A percentile compares a stretch with the other conserved stretches of the same genome.
Evolutionary conservation across 2,113 vertebrate species (phyloP).

Genomic region (Trochalopteron elliotii): DNA sequence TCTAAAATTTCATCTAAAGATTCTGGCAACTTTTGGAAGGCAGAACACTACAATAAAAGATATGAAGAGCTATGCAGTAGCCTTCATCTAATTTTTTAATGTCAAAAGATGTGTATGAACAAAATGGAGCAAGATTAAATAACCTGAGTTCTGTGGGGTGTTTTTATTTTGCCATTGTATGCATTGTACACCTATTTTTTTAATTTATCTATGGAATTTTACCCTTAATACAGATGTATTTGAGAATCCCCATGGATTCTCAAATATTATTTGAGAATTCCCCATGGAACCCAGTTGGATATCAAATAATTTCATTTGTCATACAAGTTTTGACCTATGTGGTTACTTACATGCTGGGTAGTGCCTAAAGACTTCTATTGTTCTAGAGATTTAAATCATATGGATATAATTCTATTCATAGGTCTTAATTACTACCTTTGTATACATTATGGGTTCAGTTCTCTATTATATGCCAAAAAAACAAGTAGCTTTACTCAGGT

Average conservation of each 20-base stretch:
- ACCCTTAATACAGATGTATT: neutral
- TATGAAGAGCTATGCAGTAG: neutral
- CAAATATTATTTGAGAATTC: too few species aligned
- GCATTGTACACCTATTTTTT: neutral
- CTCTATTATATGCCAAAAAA: neutral
- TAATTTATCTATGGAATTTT: neutral
- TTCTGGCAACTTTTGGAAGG: neutral
- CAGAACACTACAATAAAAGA: neutral
- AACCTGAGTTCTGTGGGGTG: neutral
- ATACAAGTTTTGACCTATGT: neutral
- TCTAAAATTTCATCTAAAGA: neutral
- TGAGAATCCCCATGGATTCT: neutral
- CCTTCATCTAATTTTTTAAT: neutral
- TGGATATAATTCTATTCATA: neutral
- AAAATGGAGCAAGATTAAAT: neutral
- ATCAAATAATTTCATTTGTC: neutral
- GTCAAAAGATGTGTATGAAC: neutral
- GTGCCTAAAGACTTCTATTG: neutral
- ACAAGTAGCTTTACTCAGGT: neutral
- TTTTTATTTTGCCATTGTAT: neutral
- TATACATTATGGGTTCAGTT: neutral
- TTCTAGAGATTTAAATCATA: neutral
- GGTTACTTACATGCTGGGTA: neutral
- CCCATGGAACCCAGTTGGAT: neutral
- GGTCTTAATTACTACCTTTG: neutral